Conservation (phyloP, 2,888 invertebrate genomes). For the Drosophila multiciliata region DNA sequence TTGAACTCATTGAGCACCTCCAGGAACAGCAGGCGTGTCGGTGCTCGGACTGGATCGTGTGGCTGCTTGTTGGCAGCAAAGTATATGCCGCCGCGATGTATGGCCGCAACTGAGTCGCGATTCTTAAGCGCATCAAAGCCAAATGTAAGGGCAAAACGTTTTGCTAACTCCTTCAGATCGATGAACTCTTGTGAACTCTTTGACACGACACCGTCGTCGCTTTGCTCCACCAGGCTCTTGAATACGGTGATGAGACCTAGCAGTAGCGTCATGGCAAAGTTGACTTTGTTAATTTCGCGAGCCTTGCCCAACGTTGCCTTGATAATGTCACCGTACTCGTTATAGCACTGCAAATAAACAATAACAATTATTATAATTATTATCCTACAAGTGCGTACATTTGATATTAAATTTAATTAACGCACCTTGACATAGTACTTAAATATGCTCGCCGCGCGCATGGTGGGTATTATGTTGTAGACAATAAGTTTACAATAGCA, state of each 20-base stretch:
- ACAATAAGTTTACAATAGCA: constrained; percentile 99
- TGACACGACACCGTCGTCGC: constrained; percentile 86
- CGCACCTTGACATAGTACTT: constrained; percentile 97
- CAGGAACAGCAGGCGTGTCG: constrained; percentile 95
- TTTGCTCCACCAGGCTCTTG: constrained; percentile 88
- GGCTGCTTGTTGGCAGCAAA: constrained; percentile 89
- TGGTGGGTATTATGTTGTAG: constrained; percentile 97
- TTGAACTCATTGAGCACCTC: constrained; percentile 98
- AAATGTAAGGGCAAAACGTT: constrained; percentile 98
- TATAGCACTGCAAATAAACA: constrained; percentile 90
- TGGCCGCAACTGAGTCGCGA: constrained; percentile 96
- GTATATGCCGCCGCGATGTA: constrained; percentile 97
- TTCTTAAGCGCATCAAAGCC: constrained; percentile 98
- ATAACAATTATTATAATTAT: background rate
- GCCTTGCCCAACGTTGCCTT: constrained; percentile 98
- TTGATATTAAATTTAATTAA: background rate
- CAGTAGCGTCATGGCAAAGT: constrained; percentile 97
- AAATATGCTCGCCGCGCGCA: constrained; percentile 96
- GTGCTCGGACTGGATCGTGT: constrained; percentile 91
- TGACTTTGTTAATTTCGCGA: constrained; percentile 98
- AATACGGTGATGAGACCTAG: constrained; percentile 96
- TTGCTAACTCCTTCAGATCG: constrained; percentile 97
- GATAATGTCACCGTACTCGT: constrained; percentile 99
- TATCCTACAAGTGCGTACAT: background rate
- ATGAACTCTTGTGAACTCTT: constrained; percentile 93